Evolutionary conservation across 2,113 vertebrate genomes (phyloP).

Genomic region (Guaruba guarouba): DNA sequence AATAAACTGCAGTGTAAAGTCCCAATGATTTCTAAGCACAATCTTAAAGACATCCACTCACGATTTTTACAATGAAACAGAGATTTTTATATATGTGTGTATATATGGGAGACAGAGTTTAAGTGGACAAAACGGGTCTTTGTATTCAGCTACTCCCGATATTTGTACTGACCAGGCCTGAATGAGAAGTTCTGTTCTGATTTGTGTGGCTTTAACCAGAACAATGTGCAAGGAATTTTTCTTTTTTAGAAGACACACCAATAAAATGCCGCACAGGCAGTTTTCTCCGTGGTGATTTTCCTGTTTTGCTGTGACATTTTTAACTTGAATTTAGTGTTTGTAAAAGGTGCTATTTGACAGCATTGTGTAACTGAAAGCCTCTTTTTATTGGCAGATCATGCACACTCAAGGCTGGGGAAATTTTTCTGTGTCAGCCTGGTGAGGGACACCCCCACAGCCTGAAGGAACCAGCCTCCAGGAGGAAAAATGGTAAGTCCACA

Average conservation of each 20-base stretch:
- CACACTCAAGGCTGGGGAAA: not conserved
- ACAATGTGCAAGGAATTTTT: not conserved
- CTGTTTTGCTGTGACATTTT: slow-evolving; percentile 38
- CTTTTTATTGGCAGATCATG: slow-evolving; percentile 24
- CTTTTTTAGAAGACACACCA: not conserved
- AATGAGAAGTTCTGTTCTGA: not conserved
- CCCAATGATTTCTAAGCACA: not conserved
- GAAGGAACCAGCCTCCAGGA: not conserved
- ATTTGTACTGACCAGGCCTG: not conserved
- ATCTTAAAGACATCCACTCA: not conserved
- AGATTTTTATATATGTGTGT: not conserved
- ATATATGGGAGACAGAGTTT: not conserved
- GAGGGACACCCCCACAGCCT: not conserved
- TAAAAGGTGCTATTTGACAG: slow-evolving; percentile 26
- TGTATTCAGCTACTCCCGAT: not conserved
- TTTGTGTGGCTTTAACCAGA: not conserved
- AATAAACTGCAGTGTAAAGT: slow-evolving; percentile 8
- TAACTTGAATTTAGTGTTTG: slow-evolving; percentile 30
- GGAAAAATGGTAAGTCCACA: not conserved
- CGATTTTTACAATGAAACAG: not conserved
- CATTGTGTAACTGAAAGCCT: slow-evolving; percentile 15
- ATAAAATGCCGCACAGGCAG: not conserved
- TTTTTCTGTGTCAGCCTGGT: not conserved
- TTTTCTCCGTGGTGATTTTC: slow-evolving; percentile 27
- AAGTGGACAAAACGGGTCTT: not conserved